These are phyloP conservation scores for Atractosteus spatula DNA, from an alignment of 2,113 vertebrate species.

Conservation along the genomic window DNA sequence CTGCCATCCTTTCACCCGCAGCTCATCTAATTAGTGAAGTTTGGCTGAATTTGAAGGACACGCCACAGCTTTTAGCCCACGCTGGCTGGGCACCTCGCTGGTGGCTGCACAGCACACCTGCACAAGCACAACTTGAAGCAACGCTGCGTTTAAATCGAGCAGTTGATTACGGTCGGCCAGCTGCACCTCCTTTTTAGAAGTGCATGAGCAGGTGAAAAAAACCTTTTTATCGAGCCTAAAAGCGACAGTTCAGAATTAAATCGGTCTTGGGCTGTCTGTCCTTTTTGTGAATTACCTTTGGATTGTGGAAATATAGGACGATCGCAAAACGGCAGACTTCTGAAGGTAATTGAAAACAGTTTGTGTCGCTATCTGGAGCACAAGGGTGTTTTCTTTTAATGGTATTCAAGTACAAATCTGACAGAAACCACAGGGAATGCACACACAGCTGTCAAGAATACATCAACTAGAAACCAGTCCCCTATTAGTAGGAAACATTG, in stretches of 20 bases:
- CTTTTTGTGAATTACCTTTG: not conserved
- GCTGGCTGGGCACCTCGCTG: not conserved
- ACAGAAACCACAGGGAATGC: not conserved
- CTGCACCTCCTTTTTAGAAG: not conserved
- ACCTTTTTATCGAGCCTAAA: not conserved
- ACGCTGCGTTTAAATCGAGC: not conserved
- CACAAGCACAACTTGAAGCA: not conserved
- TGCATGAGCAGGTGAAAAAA: not conserved
- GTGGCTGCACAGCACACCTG: not conserved
- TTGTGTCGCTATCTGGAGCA: not conserved
- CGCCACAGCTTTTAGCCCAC: not conserved
- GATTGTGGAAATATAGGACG: conserved; percentile 2
- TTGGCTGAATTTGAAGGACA: not conserved
- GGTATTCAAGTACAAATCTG: not conserved
- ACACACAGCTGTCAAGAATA: not conserved
- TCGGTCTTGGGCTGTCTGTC: not conserved
- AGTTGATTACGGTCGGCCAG: not conserved
- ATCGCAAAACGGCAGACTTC: not conserved
- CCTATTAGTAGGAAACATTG: not conserved
- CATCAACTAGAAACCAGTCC: not conserved
- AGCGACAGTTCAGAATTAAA: conserved; percentile 1
- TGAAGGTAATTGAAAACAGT: conserved; percentile 18
- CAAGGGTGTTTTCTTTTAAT: not conserved
- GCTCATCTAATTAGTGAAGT: not conserved
- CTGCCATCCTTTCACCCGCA: not conserved